Percentiles rank a stretch among this genome's conserved stretches.
These are phyloP conservation scores for Drosophila cognata DNA, from an alignment of 2,888 invertebrate genomes.

Conservation along the genomic window DNA sequence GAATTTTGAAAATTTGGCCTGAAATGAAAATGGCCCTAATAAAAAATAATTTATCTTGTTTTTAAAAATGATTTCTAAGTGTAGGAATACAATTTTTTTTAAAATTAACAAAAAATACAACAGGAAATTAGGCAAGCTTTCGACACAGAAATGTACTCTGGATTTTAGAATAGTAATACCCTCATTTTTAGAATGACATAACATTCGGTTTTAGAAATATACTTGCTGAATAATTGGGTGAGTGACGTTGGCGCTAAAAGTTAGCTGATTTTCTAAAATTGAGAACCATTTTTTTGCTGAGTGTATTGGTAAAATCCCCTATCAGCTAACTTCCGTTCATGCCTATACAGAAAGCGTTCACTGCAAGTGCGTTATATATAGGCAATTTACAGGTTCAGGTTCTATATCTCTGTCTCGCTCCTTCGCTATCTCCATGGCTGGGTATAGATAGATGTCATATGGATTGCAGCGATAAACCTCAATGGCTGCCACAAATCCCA, in stretches of 20 bases:
- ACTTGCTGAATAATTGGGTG: not conserved
- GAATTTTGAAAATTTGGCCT: not conserved
- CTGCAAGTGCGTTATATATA: not conserved
- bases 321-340: not conserved
- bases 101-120: not conserved
- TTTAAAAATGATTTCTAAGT: not conserved
- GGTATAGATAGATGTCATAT: conserved; percentile 27
- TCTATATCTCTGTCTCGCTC: conserved; percentile 3
- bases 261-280: not conserved
- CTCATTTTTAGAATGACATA: not conserved
- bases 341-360: not conserved
- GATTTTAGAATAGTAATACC: not conserved
- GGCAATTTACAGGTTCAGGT: not conserved
- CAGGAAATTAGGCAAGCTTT: not conserved
- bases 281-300: not conserved
- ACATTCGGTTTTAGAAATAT: not conserved
- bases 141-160: fast-evolving
- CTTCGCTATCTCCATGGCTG: not conserved
- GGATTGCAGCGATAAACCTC: conserved; percentile 33
- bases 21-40: not conserved
- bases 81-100: no score
- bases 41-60: not conserved
- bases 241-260: not conserved
- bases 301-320: not conserved
- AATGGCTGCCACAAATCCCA: conserved; percentile 30